Evolutionary conservation across 30 jellyfish, hydroid and myxozoan genomes (phyloP), one percentile per base, ranked within the genome.

Genomic region (Nemopilema nomurai): DNA sequence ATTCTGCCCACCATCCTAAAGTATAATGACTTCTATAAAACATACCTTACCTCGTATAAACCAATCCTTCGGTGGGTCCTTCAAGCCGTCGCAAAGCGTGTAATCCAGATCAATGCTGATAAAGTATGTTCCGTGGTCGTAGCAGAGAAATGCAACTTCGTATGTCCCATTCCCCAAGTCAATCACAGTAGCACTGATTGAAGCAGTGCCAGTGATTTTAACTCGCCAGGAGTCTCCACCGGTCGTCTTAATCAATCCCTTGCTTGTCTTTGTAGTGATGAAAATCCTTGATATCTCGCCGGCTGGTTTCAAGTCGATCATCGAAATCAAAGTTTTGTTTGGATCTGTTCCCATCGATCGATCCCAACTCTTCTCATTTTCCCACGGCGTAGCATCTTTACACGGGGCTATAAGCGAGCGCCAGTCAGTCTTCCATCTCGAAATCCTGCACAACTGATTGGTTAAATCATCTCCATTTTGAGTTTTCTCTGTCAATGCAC

Each of bases 151-250:
- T 77, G 51, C 3, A 6, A 90, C 80, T 27, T 69, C 91, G 67
- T 90, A 90, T 51, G 97, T 76, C 13, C 97, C 97, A 77, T 90
- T 82, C 24, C 50, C 41, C n/a, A 74, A 78, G 64, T 90, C 97
- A 31, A 83, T 8, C n/a, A 90, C 81, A 21, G 20, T 51, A 8
- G 87, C 77, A 68, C 33, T 80, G 1, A 90, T 22, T 21, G 89
- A 51, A 8, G 97, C 79, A 16, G 91, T 76, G 24, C 97, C 97
- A 26, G 73, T 76, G 16, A 83, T 74, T 74, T 76, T 76, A 1
- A 90, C 91, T 67, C 97, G 67, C 94, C 93, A 90, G 16, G 88
- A 77, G 49, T 90, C 97, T 16, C 97, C 93, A 18, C 93, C 93
- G 0, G 25, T 51, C 13, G 69, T 70, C 53, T 87, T 87, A 0